Evolutionary conservation across 2,113 vertebrate genomes (phyloP), one percentile per base, ranked within the genome.

Genomic region (Dermatemys mawii): DNA sequence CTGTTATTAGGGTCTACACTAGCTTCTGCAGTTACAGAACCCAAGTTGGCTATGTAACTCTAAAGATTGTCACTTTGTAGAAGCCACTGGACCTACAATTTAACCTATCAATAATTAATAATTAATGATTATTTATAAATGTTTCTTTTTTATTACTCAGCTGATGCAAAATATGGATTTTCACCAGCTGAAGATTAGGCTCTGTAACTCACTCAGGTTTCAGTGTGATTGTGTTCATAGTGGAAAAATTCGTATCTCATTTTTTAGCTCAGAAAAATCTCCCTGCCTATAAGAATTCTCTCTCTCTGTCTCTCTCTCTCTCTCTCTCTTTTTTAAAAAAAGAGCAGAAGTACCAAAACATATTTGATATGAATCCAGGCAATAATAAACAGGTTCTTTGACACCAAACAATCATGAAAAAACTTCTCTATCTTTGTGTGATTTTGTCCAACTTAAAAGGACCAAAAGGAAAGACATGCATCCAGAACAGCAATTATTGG

Each of bases 371-470:
- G 2, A 38, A 81, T 82, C 86, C 46, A 7, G 3, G 17, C 90
- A 81, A 95, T 92, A 96, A 85, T 81, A 88, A 84, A 87, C 46
- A 92, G 27, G 86, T 85, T 93, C 81, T 95, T 94, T 92, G 38
- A 90, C 50, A 12, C 60, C 91, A 75, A 82, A 87, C 87, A 95
- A 75, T 90, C 94, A 80, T 85, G 87, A 92, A 92, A 92, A 95
- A 94, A 67, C 5, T 5, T 83, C 84, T 90, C 17, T 96, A 92
- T 97, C 94, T 98, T 97, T 94, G 96, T 78, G 95, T 87, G 86
- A 94, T 97, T 92, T 94, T 88, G 35, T 87, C 51, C 81, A 17
- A 11, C 29, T 92, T 92, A 89, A 87, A 93, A 93, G 46, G 93
- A 1, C n/a, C 48, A 87, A 51, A 94, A 96, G 83, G 95, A 97